Conservation (phyloP, 2,888 invertebrate species). For the Rhamnusium bicolor region DNA sequence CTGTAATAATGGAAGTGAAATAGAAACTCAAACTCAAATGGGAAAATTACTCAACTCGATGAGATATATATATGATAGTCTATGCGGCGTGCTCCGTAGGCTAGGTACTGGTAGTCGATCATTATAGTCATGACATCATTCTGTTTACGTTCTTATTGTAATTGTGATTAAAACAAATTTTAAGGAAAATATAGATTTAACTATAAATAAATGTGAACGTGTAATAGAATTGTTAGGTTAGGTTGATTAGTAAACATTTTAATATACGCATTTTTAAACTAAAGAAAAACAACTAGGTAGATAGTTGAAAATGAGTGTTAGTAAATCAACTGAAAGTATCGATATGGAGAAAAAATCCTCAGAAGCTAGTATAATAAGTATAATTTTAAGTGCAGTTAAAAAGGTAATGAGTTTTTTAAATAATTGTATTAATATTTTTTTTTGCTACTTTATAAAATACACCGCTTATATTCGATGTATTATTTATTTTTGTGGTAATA, state of each 20-base stretch:
- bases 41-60: neutral
- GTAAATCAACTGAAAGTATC: constrained; percentile 36
- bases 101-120: constrained; percentile 4
- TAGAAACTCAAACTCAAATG: neutral
- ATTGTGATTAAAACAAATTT: constrained; percentile 10
- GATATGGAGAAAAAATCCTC: constrained; percentile 69
- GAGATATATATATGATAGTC: neutral
- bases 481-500: too few relatives aligned
- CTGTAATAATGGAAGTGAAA: neutral
- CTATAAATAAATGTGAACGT: neutral
- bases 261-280: constrained; percentile 27
- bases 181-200: neutral
- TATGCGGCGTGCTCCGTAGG: neutral
- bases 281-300: neutral
- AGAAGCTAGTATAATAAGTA: constrained; percentile 74
- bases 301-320: constrained; percentile 48
- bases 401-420: constrained; percentile 69
- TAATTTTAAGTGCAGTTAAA: constrained; percentile 78
- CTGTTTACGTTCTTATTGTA: constrained; percentile 10
- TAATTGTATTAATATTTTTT: too few relatives aligned
- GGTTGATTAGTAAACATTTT: constrained; percentile 15
- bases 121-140: constrained; percentile 32
- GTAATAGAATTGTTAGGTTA: constrained; percentile 10
- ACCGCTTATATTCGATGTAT: too few relatives aligned
- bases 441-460: too few relatives aligned